Evolutionary conservation across 1,140 invertebrate genomes (phyloP), one percentile per base, ranked within the genome.

Genomic region (Chlorops oryzae): DNA sequence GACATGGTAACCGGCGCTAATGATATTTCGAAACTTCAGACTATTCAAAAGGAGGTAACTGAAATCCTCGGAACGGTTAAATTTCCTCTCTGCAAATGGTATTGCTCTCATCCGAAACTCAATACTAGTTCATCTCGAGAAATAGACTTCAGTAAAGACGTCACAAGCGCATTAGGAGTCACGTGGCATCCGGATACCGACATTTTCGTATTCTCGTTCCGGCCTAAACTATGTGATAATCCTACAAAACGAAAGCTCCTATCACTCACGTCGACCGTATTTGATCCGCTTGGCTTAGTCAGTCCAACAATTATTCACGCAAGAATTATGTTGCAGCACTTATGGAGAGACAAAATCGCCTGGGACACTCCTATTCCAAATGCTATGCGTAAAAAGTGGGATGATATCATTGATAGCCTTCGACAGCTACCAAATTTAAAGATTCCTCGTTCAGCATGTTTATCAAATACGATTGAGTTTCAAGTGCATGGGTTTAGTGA

Each of bases 281-380:
- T 72, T 54, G 76, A 77, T 56, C 75, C 75, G 21, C 53, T 75
- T 15, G 74, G 74, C 20, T 52, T 74, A 15, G n/a, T 75, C 7
- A 54, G 60, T 22, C 72, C 75, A 23, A 37, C 71, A 6, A 62
- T 63, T 13, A 58, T 74, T 10, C 50, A 47, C 12, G 59, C 60
- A 21, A 77, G 77, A 59, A 59, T 73, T 6, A 48, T 77, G 5
- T 44, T 77, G 12, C 75, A 78, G 62, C 37, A 63, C 46, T 27
- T 77, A 12, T 75, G 74, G 73, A 24, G 54, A 43, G 21, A 22
- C 25, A 60, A 65, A 25, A 6, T 72, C 9, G 63, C 59, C 39
- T 78, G 75, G 74, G 75, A 77, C 52, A 63, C 70, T 21, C 38
- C 52, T 10, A 48, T 75, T 10, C 61, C 67, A 17, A 21, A 24